These are phyloP conservation scores for Prunella strophiata DNA, from an alignment of 2,797 vertebrate species.

Conservation along the genomic window DNA sequence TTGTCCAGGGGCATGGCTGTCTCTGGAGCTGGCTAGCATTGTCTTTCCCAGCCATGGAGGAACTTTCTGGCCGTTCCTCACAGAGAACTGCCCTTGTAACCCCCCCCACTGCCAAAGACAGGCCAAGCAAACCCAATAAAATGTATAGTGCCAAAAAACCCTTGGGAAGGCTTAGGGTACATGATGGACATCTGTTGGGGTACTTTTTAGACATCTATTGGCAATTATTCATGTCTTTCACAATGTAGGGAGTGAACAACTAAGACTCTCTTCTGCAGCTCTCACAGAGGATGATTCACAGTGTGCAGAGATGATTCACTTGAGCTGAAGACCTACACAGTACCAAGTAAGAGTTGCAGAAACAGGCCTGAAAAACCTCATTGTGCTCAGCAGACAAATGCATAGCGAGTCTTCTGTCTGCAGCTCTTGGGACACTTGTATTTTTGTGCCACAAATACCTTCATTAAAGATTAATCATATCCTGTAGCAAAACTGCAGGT, in stretches of 20 bases:
- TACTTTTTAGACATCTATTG: background rate
- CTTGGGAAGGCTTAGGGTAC: background rate
- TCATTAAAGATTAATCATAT: conserved; percentile 34
- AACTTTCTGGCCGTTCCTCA: background rate
- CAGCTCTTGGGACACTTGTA: background rate
- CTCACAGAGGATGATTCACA: background rate
- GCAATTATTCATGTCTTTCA: background rate
- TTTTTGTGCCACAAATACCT: conserved; percentile 24
- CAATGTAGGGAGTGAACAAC: background rate
- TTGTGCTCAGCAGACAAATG: background rate
- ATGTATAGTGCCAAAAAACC: background rate
- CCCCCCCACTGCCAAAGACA: background rate
- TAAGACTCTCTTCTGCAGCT: background rate
- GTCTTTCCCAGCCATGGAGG: background rate
- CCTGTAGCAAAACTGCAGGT: conserved; percentile 5
- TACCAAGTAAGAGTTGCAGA: background rate
- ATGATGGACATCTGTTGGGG: too few species aligned
- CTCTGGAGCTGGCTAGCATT: background rate
- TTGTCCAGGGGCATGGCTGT: background rate
- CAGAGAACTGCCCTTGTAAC: background rate
- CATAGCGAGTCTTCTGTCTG: background rate
- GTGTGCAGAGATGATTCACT: conserved; percentile 8
- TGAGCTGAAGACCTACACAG: background rate
- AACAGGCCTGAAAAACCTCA: background rate
- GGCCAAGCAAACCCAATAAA: background rate